Percentiles rank a stretch among this genome's conserved stretches.
These are phyloP conservation scores for Metopolophium dirhodum DNA, from an alignment of 1,140 invertebrate genomes.

Conservation along the genomic window DNA sequence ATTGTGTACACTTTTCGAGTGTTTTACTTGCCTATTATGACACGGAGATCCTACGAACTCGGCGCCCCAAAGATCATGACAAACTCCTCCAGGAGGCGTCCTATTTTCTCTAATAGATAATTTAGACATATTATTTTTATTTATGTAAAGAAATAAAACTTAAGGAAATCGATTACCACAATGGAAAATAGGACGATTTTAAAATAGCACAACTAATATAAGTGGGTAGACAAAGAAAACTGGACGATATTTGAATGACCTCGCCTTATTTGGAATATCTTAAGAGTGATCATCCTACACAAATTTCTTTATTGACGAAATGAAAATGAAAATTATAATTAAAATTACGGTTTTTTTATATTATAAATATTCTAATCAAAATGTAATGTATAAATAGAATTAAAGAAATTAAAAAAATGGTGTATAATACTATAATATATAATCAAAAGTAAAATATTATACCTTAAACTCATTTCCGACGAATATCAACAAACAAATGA, in stretches of 20 bases:
- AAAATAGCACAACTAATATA: not conserved
- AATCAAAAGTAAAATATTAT: not conserved
- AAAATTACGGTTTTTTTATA: not conserved
- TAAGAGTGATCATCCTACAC: slow-evolving; percentile 41
- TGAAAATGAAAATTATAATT: not conserved
- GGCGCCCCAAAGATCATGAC: slow-evolving; percentile 65
- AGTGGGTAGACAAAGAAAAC: slow-evolving; percentile 39
- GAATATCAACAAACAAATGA: not conserved
- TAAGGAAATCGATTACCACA: not conserved
- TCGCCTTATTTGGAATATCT: slow-evolving; percentile 52
- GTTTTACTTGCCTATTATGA: slow-evolving; percentile 63
- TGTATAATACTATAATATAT: not conserved
- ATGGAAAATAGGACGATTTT: not conserved
- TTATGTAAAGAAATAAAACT: not conserved
- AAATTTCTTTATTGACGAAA: slow-evolving; percentile 1
- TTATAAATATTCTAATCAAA: not conserved
- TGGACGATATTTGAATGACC: slow-evolving; percentile 54
- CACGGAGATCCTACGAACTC: slow-evolving; percentile 62
- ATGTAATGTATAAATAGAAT: not conserved
- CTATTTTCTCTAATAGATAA: slow-evolving; percentile 59
- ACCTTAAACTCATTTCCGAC: slow-evolving; percentile 1
- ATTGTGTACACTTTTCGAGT: not conserved
- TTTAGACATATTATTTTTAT: slow-evolving; percentile 48
- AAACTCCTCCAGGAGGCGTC: slow-evolving; percentile 65
- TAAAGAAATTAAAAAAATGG: not conserved